Conservation (phyloP, 1,140 invertebrate species). For the Cotesia typhae region DNA sequence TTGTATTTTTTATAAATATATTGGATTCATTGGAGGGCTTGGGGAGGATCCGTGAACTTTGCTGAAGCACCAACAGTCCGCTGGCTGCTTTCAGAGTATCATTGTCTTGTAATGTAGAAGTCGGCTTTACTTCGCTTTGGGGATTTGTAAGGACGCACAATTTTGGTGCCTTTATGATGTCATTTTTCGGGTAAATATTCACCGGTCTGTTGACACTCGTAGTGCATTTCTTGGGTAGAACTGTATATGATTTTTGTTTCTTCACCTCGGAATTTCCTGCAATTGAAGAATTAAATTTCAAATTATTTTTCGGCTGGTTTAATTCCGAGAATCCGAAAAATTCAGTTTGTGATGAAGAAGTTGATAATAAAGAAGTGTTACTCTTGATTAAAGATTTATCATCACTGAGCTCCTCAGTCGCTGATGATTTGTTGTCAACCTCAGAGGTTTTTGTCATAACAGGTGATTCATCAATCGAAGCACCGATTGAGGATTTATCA, state of each 20-base stretch:
- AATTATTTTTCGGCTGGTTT: not conserved
- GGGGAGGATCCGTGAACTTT: conserved; percentile 27
- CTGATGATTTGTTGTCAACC: too few relatives aligned
- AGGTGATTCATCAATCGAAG: too few relatives aligned
- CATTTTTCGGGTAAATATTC: conserved; percentile 38
- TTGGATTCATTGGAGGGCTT: conserved; percentile 18
- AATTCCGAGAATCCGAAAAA: not conserved
- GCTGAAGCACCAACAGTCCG: conserved; percentile 40
- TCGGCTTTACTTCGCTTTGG: conserved; percentile 1
- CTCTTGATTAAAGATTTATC: too few relatives aligned
- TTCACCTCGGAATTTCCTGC: too few relatives aligned
- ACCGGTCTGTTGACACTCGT: conserved; percentile 30
- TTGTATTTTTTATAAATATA: conserved; percentile 31
- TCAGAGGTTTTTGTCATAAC: too few relatives aligned
- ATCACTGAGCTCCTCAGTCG: too few relatives aligned
- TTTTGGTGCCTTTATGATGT: conserved; percentile 50
- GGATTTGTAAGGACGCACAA: conserved; percentile 44
- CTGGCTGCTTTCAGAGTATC: conserved; percentile 32
- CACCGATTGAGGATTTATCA: too few relatives aligned
- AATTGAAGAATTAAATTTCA: not conserved
- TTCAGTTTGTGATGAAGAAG: conserved; percentile 18
- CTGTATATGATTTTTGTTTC: not conserved
- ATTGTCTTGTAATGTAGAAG: conserved; percentile 34
- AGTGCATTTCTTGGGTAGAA: conserved; percentile 1
- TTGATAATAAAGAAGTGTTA: not conserved